Conservation (phyloP, 2,113 vertebrate species). For the Cochlearius cochlearius region DNA sequence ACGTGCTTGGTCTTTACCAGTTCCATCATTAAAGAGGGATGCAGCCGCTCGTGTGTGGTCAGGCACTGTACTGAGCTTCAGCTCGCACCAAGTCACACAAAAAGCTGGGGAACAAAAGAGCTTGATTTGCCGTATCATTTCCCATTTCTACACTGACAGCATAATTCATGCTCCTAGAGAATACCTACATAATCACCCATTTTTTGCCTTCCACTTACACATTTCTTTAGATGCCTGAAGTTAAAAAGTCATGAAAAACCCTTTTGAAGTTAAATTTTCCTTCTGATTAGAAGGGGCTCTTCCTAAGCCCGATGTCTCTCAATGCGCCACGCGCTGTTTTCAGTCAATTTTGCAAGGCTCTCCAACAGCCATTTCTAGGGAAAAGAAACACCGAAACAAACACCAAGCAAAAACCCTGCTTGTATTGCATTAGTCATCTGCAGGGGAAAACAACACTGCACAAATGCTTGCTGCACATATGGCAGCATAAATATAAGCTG, state of each 20-base stretch:
- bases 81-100: background rate
- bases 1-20: background rate
- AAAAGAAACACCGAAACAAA: background rate
- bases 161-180: background rate
- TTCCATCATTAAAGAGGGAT: background rate
- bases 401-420: background rate
- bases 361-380: background rate
- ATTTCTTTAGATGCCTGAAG: background rate
- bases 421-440: background rate
- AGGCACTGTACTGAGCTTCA: background rate
- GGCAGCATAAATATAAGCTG: background rate
- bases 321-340: background rate
- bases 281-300: background rate
- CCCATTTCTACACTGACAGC: background rate
- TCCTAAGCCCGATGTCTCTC: background rate
- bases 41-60: background rate
- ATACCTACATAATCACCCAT: background rate
- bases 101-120: background rate
- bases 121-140: background rate
- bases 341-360: background rate
- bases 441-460: background rate
- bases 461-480: background rate
- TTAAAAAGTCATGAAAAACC: background rate
- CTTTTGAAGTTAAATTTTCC: background rate
- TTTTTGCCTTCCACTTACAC: background rate